Conservation (phyloP, 2,888 invertebrate genomes). For the Slavum lentiscoides region DNA sequence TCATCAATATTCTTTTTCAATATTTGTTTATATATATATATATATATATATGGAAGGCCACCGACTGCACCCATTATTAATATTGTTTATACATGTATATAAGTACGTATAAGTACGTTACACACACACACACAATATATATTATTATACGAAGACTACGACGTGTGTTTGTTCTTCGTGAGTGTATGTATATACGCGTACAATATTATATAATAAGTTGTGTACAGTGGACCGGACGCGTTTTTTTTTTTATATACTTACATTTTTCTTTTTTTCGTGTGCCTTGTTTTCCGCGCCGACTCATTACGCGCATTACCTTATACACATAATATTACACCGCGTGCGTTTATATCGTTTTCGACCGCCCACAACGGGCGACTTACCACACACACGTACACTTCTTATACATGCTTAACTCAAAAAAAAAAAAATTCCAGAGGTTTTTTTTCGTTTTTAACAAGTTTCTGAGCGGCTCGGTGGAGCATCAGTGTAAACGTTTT, state of each 20-base stretch:
- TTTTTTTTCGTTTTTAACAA: too few species aligned
- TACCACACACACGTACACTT: background rate
- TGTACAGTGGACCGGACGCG: too few species aligned
- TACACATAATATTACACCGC: background rate
- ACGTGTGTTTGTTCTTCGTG: background rate
- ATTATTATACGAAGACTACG: background rate
- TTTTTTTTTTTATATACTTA: background rate
- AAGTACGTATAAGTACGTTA: background rate
- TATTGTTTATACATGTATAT: background rate
- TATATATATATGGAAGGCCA: constrained; percentile 24
- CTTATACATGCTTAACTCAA: background rate
- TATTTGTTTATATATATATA: constrained; percentile 36
- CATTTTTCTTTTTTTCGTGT: too few species aligned
- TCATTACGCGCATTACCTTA: constrained; percentile 14
- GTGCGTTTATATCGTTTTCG: background rate
- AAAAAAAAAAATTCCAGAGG: too few species aligned
- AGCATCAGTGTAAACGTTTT: too few species aligned
- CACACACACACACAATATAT: background rate
- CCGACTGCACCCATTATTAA: constrained; percentile 37
- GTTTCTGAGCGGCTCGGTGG: too few species aligned
- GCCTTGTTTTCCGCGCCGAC: background rate
- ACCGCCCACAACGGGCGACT: constrained; percentile 40
- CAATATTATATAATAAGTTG: too few species aligned
- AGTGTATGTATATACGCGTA: background rate
- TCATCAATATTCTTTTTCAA: constrained; percentile 44